These are phyloP conservation scores for Diuraphis noxia DNA, from an alignment of 1,140 invertebrate species.

Conservation along the genomic window DNA sequence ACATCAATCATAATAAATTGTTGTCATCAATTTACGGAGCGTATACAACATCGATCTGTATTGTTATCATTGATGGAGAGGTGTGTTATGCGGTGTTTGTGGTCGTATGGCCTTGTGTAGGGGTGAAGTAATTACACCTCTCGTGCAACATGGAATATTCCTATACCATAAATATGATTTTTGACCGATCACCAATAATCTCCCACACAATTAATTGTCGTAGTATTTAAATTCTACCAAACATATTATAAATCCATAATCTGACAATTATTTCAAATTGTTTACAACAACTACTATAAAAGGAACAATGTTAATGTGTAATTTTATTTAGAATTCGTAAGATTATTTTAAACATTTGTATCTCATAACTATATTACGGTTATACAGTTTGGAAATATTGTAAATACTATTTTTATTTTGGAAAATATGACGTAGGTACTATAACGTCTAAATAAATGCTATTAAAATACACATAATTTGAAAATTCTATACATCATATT, in stretches of 20 bases:
- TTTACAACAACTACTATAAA: neutral
- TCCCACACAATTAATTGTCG: neutral
- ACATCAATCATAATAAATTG: conserved; percentile 9
- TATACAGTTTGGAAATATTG: neutral
- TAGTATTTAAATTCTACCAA: neutral
- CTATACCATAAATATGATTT: neutral
- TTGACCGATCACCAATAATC: neutral
- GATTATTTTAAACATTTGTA: neutral
- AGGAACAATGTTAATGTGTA: neutral
- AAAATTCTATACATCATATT: no score
- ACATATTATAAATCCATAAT: neutral
- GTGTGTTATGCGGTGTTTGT: neutral
- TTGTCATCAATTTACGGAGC: neutral
- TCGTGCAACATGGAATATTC: neutral
- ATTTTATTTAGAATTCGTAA: neutral
- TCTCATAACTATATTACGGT: neutral
- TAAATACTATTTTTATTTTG: neutral
- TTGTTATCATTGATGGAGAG: neutral
- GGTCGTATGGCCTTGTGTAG: neutral
- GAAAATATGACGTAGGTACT: neutral
- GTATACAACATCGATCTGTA: neutral
- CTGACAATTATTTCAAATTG: no score
- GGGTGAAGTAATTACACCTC: neutral
- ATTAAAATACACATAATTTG: no score
- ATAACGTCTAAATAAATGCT: neutral